phyloP scores from a whole-genome alignment of 1,140 invertebrate genomes.

The Pogonus chalceus region DNA sequence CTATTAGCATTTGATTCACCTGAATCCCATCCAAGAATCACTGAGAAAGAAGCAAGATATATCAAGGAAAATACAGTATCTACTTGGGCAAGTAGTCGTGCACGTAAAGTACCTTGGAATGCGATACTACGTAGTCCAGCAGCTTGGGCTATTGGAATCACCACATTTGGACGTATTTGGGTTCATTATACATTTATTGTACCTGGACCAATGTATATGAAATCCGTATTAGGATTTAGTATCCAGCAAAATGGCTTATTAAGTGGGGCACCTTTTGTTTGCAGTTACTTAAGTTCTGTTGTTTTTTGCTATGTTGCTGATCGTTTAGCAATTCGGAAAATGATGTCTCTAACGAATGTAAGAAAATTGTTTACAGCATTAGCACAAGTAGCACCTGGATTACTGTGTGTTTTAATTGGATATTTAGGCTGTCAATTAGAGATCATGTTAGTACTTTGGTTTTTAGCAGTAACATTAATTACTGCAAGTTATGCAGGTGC shows the following conservation, averaged over 20 bases:
- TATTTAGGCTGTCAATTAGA: conserved; percentile 52
- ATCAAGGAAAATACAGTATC: conserved; percentile 52
- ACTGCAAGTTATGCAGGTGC: conserved; percentile 63
- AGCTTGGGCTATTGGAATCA: conserved; percentile 70
- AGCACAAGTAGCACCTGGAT: conserved; percentile 60
- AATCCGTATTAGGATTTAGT: conserved; percentile 54
- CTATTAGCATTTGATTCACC: conserved; percentile 65
- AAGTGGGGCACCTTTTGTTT: conserved; percentile 55
- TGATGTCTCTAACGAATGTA: conserved; percentile 51
- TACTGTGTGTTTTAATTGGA: conserved; percentile 52
- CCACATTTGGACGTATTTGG: conserved; percentile 63
- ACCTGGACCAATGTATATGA: conserved; percentile 61
- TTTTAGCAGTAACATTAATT: conserved; percentile 58
- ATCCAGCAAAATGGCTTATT: conserved; percentile 59
- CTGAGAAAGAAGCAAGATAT: conserved; percentile 54
- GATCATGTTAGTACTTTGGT: conserved; percentile 53
- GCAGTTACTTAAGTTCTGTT: conserved; percentile 58
- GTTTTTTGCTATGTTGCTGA: conserved; percentile 62
- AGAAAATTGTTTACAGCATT: conserved; percentile 58
- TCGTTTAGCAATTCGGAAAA: conserved; percentile 44
- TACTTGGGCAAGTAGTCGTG: conserved; percentile 39
- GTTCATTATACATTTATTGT: conserved; percentile 63
- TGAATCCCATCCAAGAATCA: conserved; percentile 61
- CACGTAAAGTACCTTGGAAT: conserved; percentile 57
- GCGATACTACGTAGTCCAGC: conserved; percentile 64